Base-by-base conservation (phyloP, 2,888 invertebrate species). In the Epistrophe grossulariae region DNA sequence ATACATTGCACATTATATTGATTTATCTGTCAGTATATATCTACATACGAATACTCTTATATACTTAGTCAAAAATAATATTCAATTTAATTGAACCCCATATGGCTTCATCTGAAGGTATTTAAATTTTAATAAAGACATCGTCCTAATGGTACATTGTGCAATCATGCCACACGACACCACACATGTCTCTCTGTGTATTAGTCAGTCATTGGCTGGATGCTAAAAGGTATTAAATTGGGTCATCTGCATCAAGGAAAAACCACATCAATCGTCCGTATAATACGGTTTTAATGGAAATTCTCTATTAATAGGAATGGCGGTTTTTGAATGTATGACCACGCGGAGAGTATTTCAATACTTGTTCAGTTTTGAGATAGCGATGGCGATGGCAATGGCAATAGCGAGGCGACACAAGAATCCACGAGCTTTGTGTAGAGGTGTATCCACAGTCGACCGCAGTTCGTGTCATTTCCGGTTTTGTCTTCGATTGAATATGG, bases 241-340 rank as follows among this genome's bases (percentile, higher is more conserved):
- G 85, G 85, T 82, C 82, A 82, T 66, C 66, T 78, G 81, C 79
- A 78, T 81, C 82, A 74, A 66, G 82, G 64, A 35, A 52, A 81
- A 87, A 79, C 85, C 85, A 79, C 85, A 87, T 87, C 85, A 87
- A 87, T 82, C 82, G 82, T 73, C 74, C 38, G 82, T 71, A 74
- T 71, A 87, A 78, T 82, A 79, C 68, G 79, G 68, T 82, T 87
- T 87, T 79, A 87, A 87, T 87, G 81, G 82, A 87, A 87, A 82
- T 82, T 81, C 81, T 82, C 78, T 55, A 74, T 79, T 82, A 82
- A 82, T 68, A 74, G 81, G 50, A 74, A 55, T 45, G 19, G 85
- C 64, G 85, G 85, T 81, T 85, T 80, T 74, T 70, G 62, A 57
- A 24, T 82, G 38, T 35, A 59, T n/a, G 50, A 70, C 78, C 74